Evolutionary conservation across 2,113 vertebrate species (phyloP).

Genomic region (crab-eating macaque (Macaca fascicularis)): T2T-MFA8v1.1 NC_088395.1:136488001-136488500

Average conservation of each 20-base stretch:
- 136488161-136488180: slow-evolving; percentile 44
- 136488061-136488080: slow-evolving; percentile 1
- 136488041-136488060: neutral
- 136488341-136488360: slow-evolving; percentile 21
- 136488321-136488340: neutral
- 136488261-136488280: neutral
- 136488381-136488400: neutral
- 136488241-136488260: neutral
- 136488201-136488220: slow-evolving; percentile 30
- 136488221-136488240: slow-evolving; percentile 39
- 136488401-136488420: slow-evolving; percentile 5
- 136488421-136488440: neutral
- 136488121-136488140: neutral
- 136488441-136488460: neutral
- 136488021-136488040: neutral
- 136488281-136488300: neutral
- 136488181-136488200: neutral
- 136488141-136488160: neutral
- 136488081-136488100: neutral
- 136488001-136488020: neutral
- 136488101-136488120: neutral
- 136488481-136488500: no score
- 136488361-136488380: slow-evolving; percentile 13
- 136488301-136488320: slow-evolving; percentile 32
- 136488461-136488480: no score